Percentiles rank a stretch among this genome's conserved stretches.
phyloP scores from a whole-genome alignment of 1,140 invertebrate species.

The Whitmania pigra region DNA sequence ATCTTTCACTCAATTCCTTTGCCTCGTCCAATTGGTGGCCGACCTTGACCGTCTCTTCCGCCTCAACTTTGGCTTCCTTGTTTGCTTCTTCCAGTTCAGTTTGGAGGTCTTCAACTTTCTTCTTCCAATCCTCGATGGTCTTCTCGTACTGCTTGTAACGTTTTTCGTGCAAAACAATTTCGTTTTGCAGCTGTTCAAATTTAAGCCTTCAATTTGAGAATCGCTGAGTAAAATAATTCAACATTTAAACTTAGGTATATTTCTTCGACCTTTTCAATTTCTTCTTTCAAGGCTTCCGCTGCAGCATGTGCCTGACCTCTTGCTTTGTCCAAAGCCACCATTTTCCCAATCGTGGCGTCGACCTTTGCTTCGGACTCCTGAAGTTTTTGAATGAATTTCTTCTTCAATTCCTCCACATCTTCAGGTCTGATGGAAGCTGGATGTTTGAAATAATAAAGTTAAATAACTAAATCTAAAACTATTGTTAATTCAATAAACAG shows the following conservation, averaged over 20 bases:
- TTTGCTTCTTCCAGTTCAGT: slow-evolving; percentile 93
- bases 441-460: no score
- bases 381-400: slow-evolving; percentile 85
- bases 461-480: no score
- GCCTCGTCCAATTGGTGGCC: slow-evolving; percentile 94
- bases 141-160: slow-evolving; percentile 99
- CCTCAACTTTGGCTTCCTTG: slow-evolving; percentile 97
- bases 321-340: slow-evolving; percentile 53
- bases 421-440: slow-evolving; percentile 67
- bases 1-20: slow-evolving; percentile 84
- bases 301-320: slow-evolving; percentile 89
- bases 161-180: slow-evolving; percentile 93
- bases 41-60: slow-evolving; percentile 94
- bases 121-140: slow-evolving; percentile 98
- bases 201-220: neutral
- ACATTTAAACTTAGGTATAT: neutral
- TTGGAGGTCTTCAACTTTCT: slow-evolving; percentile 91
- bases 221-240: neutral
- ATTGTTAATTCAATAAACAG: slow-evolving; percentile 33
- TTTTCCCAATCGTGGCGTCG: slow-evolving; percentile 37
- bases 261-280: slow-evolving; percentile 78
- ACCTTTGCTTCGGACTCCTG: slow-evolving; percentile 78
- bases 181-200: slow-evolving; percentile 58
- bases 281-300: slow-evolving; percentile 91
- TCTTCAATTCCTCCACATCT: slow-evolving; percentile 93